A percentile compares a stretch with the other conserved stretches of the same genome.
Evolutionary conservation across 1,140 invertebrate genomes (phyloP).

Genomic region (Cherax quadricarinatus): DNA sequence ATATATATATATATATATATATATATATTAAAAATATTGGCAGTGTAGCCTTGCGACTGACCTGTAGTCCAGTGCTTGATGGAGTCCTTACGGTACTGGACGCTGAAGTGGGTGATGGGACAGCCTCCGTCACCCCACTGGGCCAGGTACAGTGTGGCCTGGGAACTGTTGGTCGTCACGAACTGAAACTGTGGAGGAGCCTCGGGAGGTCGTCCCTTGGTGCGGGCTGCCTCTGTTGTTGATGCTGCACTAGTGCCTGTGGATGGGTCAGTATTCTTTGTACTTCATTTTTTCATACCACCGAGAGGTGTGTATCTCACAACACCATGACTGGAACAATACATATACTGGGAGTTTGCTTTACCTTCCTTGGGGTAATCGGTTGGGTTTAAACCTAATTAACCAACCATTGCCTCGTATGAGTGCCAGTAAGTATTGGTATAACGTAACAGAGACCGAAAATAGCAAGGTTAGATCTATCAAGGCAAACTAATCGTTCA

Average conservation of each 20-base stretch:
- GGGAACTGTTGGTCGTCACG: conserved; percentile 93
- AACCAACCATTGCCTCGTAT: too few relatives aligned
- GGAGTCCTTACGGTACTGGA: conserved; percentile 83
- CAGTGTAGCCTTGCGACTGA: background rate
- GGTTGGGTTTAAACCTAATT: too few relatives aligned
- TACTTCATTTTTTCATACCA: too few relatives aligned
- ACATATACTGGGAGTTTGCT: too few relatives aligned
- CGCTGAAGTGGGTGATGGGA: conserved; percentile 95
- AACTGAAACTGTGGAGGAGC: conserved; percentile 90
- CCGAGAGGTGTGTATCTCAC: too few relatives aligned
- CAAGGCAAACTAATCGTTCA: too few relatives aligned
- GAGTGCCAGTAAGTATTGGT: too few relatives aligned
- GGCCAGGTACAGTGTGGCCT: conserved; percentile 91
- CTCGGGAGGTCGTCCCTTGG: conserved; percentile 91
- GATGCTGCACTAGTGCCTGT: conserved; percentile 89
- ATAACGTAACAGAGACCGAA: too few relatives aligned
- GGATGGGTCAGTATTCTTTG: too few relatives aligned
- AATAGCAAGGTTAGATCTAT: too few relatives aligned
- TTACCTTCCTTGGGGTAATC: too few relatives aligned
- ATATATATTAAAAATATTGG: background rate
- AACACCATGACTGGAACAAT: too few relatives aligned
- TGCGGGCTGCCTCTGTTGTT: conserved; percentile 89
- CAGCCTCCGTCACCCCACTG: conserved; percentile 96
- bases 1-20: background rate
- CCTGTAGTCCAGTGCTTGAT: conserved; percentile 54